These are phyloP conservation scores for Hydrochoerus hydrochaeris DNA, from an alignment of 2,113 vertebrate species.

Conservation along the genomic window DNA sequence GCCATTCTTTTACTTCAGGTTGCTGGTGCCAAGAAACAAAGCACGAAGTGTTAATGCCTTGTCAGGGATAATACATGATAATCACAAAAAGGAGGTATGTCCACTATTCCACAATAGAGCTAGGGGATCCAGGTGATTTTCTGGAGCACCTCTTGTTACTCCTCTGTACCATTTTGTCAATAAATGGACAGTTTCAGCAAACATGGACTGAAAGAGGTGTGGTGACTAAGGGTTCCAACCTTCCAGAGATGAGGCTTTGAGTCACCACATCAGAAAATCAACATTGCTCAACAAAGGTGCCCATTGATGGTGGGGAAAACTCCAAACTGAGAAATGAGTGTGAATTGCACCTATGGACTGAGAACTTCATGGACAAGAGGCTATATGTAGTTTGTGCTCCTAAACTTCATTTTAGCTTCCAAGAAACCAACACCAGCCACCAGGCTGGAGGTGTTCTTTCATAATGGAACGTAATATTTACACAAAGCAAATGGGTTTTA, in stretches of 20 bases:
- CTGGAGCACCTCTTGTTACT: not conserved
- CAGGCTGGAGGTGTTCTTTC: not conserved
- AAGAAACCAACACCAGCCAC: not conserved
- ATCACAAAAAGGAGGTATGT: not conserved
- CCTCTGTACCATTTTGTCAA: not conserved
- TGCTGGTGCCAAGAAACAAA: not conserved
- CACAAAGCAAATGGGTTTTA: not conserved
- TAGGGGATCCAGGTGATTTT: not conserved
- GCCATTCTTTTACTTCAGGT: not conserved
- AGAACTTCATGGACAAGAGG: not conserved
- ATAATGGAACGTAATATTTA: not conserved
- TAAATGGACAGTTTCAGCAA: not conserved
- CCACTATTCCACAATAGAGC: not conserved
- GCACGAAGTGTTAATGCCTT: not conserved
- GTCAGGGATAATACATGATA: accelerated
- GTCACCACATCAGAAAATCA: not conserved
- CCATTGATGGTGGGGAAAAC: not conserved
- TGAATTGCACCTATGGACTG: not conserved
- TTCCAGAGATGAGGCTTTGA: not conserved
- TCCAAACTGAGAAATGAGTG: not conserved
- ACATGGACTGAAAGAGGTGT: not conserved
- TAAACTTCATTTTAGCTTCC: not conserved
- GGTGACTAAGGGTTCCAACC: not conserved
- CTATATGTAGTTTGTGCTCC: not conserved
- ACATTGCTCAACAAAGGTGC: not conserved